Conservation (phyloP, 2,888 invertebrate species). For the Pteria penguin region DNA sequence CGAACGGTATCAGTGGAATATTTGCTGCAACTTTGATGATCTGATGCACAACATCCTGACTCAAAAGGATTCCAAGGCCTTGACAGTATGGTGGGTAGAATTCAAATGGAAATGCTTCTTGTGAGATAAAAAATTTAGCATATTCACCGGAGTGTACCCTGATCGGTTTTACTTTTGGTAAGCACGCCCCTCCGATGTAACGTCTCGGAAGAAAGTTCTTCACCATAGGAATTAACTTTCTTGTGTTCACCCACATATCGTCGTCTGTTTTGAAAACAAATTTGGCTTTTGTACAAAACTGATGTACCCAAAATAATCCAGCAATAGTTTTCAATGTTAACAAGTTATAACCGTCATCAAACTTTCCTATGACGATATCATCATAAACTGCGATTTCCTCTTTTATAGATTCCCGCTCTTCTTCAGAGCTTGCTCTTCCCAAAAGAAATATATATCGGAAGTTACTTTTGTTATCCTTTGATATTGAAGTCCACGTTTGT, state of each 20-base stretch:
- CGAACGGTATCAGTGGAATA: not conserved
- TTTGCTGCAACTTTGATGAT: not conserved
- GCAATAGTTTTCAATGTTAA: not conserved
- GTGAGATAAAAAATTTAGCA: not conserved
- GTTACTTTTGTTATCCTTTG: not conserved
- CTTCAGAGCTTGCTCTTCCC: not conserved
- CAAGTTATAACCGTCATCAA: not conserved
- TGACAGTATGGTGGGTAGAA: constrained; percentile 9
- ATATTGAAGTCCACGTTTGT: not conserved
- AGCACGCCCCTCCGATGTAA: not conserved
- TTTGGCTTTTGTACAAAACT: not conserved
- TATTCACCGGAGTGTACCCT: not conserved
- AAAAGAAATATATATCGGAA: not conserved
- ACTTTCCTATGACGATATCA: not conserved
- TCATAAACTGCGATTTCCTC: not conserved
- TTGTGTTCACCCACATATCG: constrained; percentile 2
- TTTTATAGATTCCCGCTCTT: not conserved
- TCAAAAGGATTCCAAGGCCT: not conserved
- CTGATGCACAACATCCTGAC: not conserved
- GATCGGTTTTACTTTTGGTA: not conserved
- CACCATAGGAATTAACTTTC: not conserved
- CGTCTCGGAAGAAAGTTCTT: not conserved
- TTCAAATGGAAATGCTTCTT: not conserved
- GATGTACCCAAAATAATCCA: not conserved
- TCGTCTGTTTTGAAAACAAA: constrained; percentile 1